phyloP scores from a whole-genome alignment of 2,113 vertebrate genomes.

The Rissa tridactyla region DNA sequence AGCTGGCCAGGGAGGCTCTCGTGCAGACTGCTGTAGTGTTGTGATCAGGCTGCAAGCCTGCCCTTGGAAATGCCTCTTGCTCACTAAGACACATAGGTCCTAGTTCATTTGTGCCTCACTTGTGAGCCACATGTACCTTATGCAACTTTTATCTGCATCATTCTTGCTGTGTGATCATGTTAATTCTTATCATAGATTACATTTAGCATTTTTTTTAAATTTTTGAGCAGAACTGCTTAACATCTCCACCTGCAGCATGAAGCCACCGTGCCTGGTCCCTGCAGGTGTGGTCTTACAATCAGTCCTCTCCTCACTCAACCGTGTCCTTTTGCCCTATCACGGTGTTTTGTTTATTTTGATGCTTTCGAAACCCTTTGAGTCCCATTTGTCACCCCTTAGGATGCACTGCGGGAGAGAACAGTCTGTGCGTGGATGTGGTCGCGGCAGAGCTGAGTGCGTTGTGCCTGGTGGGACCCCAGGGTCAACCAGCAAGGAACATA shows the following conservation, averaged over 20 bases:
- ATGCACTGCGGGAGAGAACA: neutral
- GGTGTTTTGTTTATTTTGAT: neutral
- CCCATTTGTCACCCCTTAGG: neutral
- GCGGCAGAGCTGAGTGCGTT: neutral
- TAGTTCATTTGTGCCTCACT: neutral
- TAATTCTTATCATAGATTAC: neutral
- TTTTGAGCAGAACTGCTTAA: neutral
- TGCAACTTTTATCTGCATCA: neutral
- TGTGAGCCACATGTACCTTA: neutral
- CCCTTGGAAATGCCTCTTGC: neutral
- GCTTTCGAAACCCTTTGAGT: neutral
- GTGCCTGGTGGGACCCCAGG: neutral
- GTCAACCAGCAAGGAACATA: accelerated
- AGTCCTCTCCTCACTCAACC: neutral
- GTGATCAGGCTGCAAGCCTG: neutral
- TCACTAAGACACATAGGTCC: neutral
- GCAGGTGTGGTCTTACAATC: neutral
- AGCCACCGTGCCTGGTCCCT: neutral
- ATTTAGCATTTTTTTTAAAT: neutral
- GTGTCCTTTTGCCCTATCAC: neutral
- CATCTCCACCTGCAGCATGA: neutral
- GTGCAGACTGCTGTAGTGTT: neutral
- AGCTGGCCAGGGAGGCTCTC: neutral
- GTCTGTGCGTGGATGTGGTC: neutral
- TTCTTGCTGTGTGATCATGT: neutral